Base-by-base conservation (phyloP, 2,888 invertebrate genomes). In the Dendrolimus pini region DNA sequence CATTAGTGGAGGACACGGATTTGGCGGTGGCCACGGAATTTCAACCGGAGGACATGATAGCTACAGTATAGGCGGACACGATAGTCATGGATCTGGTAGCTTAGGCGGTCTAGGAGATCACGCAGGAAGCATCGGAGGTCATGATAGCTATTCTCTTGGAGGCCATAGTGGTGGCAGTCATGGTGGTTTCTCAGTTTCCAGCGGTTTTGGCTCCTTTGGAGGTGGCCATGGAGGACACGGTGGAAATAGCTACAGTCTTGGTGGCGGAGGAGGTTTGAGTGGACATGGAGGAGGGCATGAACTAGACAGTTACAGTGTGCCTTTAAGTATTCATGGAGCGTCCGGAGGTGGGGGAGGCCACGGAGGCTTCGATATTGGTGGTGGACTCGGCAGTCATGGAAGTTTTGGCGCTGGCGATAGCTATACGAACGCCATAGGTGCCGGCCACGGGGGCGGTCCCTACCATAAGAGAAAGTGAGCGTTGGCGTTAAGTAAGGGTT, bases 361-460 rank as follows among this genome's bases (percentile, higher is more conserved):
- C 55, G 79, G 79, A 1, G 75, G 77, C 9, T 70, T 71, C 54
- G 72, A 66, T 59, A 70, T 66, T 54, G 75, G 74, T 9, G 77
- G 79, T 0, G 74, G 79, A 41, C 69, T 70, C 57, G 78, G 82
- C 7, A 70, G 72, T 7, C 65, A 71, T 41, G 71, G 78, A 2
- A 69, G 74, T 18, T 70, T 70, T 56, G 72, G 77, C 2, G 72
- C 77, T n/a, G 69, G 83, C 60, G 91, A 85, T 65, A 91, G 84
- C 63, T 91, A 86, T 71, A 85, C 82, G 52, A 85, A 80, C 62
- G 89, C 85, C 60, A 73, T 86, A 56, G 72, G 80, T 30, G 78
- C 91, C 7, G 91, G 91, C 13, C 89, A 90, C 62, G 90, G 91
- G 0, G 90, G 91, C 13, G 91, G 91, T 1, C 89, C 89, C 1